Evolutionary conservation across 2,888 invertebrate genomes (phyloP).

Genomic region (Lepidocyrtoides sp.): DNA sequence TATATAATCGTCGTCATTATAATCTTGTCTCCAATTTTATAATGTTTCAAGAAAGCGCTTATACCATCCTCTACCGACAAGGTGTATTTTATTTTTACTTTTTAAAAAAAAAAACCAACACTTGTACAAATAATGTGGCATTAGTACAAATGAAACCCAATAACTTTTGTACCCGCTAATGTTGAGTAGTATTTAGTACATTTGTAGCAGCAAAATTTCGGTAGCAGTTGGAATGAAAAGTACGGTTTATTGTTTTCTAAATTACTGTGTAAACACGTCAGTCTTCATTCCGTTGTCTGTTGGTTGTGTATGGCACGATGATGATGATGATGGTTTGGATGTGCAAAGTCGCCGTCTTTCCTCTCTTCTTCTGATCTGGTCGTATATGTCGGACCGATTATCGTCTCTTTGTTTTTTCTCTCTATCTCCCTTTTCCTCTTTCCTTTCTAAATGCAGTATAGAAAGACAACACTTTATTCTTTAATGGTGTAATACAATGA

Average conservation of each 20-base stretch:
- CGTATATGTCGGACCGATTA: too few relatives aligned
- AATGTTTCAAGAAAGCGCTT: conserved; percentile 57
- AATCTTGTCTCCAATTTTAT: conserved; percentile 68
- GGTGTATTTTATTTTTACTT: background rate
- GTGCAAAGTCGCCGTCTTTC: conserved; percentile 63
- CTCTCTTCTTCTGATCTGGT: background rate
- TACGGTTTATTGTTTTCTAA: conserved; percentile 56
- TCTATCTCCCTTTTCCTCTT: background rate
- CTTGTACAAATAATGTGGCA: conserved; percentile 61
- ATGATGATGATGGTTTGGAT: conserved; percentile 43
- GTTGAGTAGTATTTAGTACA: too few relatives aligned
- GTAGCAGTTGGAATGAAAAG: conserved; percentile 14
- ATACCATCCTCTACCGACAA: conserved; percentile 70
- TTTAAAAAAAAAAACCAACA: conserved; percentile 48
- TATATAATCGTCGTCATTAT: conserved; percentile 58
- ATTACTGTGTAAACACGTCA: conserved; percentile 74
- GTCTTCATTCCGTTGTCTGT: conserved; percentile 48
- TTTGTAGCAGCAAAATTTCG: conserved; percentile 12
- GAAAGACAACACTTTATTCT: conserved; percentile 29
- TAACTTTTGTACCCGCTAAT: conserved; percentile 20
- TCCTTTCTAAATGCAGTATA: background rate
- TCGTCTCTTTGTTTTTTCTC: background rate
- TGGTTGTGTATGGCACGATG: conserved; percentile 28
- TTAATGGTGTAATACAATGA: conserved; percentile 34
- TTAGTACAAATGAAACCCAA: conserved; percentile 51